These are phyloP conservation scores for Troglohyphantes excavatus DNA, from an alignment of 2,888 invertebrate genomes.

Conservation along the genomic window DNA sequence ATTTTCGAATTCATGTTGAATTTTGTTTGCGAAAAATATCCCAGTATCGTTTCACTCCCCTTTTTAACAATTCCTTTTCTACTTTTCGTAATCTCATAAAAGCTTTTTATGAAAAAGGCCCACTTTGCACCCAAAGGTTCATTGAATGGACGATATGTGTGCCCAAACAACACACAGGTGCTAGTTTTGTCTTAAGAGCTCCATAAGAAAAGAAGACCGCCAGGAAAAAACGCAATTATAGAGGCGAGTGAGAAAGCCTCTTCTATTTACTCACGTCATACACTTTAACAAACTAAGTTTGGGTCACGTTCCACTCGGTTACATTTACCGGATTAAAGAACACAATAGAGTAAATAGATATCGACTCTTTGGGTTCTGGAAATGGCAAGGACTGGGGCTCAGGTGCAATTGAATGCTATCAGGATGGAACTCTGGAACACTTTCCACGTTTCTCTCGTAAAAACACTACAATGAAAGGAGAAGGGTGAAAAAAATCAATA, in stretches of 20 bases:
- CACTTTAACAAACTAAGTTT: constrained; percentile 78
- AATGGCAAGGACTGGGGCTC: constrained; percentile 70
- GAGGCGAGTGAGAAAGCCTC: constrained; percentile 74
- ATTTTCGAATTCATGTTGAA: too few species aligned
- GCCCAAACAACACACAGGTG: constrained; percentile 60
- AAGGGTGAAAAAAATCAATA: constrained; percentile 54
- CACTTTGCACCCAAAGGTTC: constrained; percentile 24
- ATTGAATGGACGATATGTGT: constrained; percentile 29
- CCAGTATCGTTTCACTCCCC: neutral
- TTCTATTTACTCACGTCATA: constrained; percentile 77
- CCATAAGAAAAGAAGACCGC: constrained; percentile 17
- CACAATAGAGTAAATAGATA: constrained; percentile 78
- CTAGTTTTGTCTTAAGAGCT: constrained; percentile 56
- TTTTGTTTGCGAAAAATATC: neutral
- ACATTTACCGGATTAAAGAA: constrained; percentile 79
- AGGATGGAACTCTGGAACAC: constrained; percentile 72
- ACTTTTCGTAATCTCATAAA: neutral
- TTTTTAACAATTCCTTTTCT: neutral
- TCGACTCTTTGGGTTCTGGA: constrained; percentile 74
- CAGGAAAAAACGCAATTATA: constrained; percentile 71
- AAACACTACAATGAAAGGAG: constrained; percentile 54
- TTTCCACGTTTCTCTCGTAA: constrained; percentile 76
- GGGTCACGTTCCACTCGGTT: constrained; percentile 72
- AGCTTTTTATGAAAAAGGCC: constrained; percentile 1
- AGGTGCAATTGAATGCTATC: constrained; percentile 78